Conservation (phyloP, 2,888 invertebrate species). For the Eupithecia subumbrata region DNA sequence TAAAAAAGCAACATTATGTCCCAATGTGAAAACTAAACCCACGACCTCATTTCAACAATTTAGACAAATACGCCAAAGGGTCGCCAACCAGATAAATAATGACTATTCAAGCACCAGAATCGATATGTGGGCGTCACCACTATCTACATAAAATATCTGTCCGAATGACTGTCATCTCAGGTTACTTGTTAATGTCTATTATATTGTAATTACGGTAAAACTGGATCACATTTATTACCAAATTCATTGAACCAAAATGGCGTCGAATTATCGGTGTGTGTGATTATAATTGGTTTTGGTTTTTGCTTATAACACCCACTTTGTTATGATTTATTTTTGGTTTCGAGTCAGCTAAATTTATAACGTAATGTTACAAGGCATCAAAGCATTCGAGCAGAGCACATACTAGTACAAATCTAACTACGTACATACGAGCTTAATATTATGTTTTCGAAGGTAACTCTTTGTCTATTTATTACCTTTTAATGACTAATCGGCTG, state of each 20-base stretch:
- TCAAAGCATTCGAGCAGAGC: background rate
- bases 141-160: slow-evolving; percentile 41
- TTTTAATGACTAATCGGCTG: too few species aligned
- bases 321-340: background rate
- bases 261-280: background rate
- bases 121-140: slow-evolving; percentile 41
- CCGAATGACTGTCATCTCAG: slow-evolving; percentile 33
- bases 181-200: slow-evolving; percentile 27
- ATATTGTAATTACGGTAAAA: slow-evolving; percentile 29
- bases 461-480: background rate
- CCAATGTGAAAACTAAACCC: background rate
- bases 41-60: background rate
- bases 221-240: slow-evolving; percentile 21
- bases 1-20: background rate
- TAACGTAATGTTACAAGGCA: background rate
- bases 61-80: background rate
- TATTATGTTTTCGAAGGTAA: background rate
- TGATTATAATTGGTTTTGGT: slow-evolving; percentile 15
- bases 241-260: slow-evolving; percentile 24
- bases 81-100: slow-evolving; percentile 6
- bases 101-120: slow-evolving; percentile 14
- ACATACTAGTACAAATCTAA: too few species aligned
- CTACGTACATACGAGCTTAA: too few species aligned
- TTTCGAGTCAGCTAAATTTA: background rate
- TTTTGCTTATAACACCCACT: background rate